Base-by-base conservation (phyloP, 2,888 invertebrate species). In the Pandemis cinnamomeana region DNA sequence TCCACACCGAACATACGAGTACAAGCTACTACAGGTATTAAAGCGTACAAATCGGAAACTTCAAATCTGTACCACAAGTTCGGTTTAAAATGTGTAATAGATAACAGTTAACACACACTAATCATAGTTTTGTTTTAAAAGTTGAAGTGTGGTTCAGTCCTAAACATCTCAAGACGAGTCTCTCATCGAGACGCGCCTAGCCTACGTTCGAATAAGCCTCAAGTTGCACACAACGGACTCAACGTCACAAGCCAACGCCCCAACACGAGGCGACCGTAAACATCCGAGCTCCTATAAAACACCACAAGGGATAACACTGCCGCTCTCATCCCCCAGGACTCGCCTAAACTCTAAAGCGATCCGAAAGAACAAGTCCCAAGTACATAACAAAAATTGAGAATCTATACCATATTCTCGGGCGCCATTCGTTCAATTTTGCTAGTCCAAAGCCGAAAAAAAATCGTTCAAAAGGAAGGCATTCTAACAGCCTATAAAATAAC, bases 101-200 rank as follows among this genome's bases (percentile, higher is more conserved):
- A 58, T 58, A 58, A 27, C 41, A 42, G 10, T 53, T 15, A 41
- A 76, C 79, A 85, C 91, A 91, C 92, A 91, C 92, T 89, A 87
- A 88, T 86, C 91, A 89, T 86, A 89, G 90, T 87, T 92, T 92
- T 91, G 87, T 81, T 86, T 80, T 86, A 88, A 90, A 91, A 91
- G 89, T 89, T 88, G 90, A 87, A 87, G 91, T 90, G 92, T 91
- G 86, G 46, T 55, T 53, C 41, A 63, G 63, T 44, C 42, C 20
- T 41, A n/a, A 42, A n/a, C 63, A n/a, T 61, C 41, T 15, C n/a
- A 4, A 10, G 20, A 20, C 20, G 20, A 1, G 20, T 20, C 20
- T 20, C 58, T 10, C 51, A 7, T 55, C 20, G 55, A 20, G 55
- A 20, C 55, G 55, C 55, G 20, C 3, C 55, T 55, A 55, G 2